These are phyloP conservation scores for Cinara cedri DNA, from an alignment of 2,888 invertebrate species.

Conservation along the genomic window DNA sequence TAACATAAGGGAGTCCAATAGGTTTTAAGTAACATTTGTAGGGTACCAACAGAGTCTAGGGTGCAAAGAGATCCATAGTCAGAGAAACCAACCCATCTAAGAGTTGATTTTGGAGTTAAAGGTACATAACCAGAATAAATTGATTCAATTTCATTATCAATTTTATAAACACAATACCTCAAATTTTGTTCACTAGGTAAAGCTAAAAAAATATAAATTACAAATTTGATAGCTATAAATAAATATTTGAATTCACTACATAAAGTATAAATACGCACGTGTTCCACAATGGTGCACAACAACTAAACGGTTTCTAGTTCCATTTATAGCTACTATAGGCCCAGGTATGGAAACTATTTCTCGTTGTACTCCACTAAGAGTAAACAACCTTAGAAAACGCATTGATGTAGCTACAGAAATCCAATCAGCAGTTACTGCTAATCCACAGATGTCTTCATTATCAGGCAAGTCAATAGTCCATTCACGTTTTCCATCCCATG, in stretches of 20 bases:
- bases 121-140: slow-evolving; percentile 65
- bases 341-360: slow-evolving; percentile 78
- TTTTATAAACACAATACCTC: slow-evolving; percentile 64
- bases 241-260: neutral
- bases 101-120: slow-evolving; percentile 70
- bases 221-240: slow-evolving; percentile 35
- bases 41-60: slow-evolving; percentile 77
- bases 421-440: slow-evolving; percentile 74
- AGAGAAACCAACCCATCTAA: slow-evolving; percentile 80
- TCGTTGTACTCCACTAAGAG: slow-evolving; percentile 84
- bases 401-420: slow-evolving; percentile 80
- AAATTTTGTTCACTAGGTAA: slow-evolving; percentile 63
- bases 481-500: slow-evolving; percentile 71
- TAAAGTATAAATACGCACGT: slow-evolving; percentile 61
- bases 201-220: slow-evolving; percentile 61
- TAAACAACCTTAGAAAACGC: slow-evolving; percentile 81
- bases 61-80: slow-evolving; percentile 81
- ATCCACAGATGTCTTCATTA: slow-evolving; percentile 75
- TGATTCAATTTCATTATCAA: slow-evolving; percentile 57
- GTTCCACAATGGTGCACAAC: slow-evolving; percentile 72
- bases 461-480: slow-evolving; percentile 82
- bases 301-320: slow-evolving; percentile 69
- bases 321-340: slow-evolving; percentile 73
- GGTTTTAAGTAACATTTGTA: slow-evolving; percentile 74
- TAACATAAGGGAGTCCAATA: slow-evolving; percentile 86